These are phyloP conservation scores for Harpagoxenus sublaevis DNA, from an alignment of 2,888 invertebrate genomes.

Conservation along the genomic window DNA sequence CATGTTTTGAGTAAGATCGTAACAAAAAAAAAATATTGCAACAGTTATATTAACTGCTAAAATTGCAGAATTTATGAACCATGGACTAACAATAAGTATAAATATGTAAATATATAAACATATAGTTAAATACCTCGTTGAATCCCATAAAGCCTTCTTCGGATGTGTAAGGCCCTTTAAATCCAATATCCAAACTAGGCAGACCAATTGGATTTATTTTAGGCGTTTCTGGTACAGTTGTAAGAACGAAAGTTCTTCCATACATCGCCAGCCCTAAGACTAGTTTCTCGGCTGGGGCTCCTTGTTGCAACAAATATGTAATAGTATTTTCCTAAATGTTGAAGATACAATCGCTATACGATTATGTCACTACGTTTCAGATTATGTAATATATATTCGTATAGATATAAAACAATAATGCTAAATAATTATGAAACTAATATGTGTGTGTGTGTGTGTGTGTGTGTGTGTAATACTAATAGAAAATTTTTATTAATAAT, in stretches of 20 bases:
- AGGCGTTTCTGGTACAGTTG: slow-evolving; percentile 67
- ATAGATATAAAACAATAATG: not conserved
- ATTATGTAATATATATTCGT: not conserved
- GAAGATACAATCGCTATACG: not conserved
- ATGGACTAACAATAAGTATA: not conserved
- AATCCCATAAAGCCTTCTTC: slow-evolving; percentile 95
- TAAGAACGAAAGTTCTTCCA: slow-evolving; percentile 92
- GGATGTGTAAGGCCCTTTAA: slow-evolving; percentile 92
- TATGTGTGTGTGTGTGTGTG: too few species aligned
- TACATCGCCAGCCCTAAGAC: slow-evolving; percentile 95
- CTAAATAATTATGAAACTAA: not conserved
- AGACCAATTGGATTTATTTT: slow-evolving; percentile 87
- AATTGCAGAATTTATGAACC: not conserved
- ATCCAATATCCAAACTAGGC: slow-evolving; percentile 88
- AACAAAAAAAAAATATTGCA: not conserved
- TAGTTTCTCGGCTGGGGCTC: slow-evolving; percentile 92
- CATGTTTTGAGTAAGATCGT: not conserved
- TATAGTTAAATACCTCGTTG: slow-evolving; percentile 90
- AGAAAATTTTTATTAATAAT: not conserved
- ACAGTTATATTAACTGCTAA: not conserved
- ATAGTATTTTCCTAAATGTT: slow-evolving; percentile 90
- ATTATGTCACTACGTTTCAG: not conserved
- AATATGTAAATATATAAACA: slow-evolving; percentile 3
- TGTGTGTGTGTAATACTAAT: not conserved
- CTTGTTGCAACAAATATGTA: slow-evolving; percentile 91